These are phyloP conservation scores for Argyresthia goedartella DNA, from an alignment of 2,888 invertebrate genomes.

Conservation along the genomic window DNA sequence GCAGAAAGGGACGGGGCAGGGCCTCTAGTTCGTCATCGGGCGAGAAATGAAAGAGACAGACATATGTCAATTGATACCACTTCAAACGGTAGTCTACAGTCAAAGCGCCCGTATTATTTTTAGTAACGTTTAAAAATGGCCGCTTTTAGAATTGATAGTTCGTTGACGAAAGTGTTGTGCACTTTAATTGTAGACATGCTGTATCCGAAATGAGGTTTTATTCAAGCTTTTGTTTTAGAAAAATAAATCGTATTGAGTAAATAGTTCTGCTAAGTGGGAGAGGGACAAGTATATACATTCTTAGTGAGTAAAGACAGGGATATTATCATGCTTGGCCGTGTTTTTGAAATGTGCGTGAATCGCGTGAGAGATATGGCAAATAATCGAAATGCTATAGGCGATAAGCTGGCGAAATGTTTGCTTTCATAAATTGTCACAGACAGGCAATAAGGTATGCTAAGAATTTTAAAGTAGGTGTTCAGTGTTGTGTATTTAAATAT, in stretches of 20 bases:
- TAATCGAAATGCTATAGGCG: too few species aligned
- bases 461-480: constrained; percentile 16
- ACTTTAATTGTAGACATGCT: not conserved
- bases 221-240: not conserved
- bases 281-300: not conserved
- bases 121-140: not conserved
- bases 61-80: not conserved
- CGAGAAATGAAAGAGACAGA: constrained; percentile 36
- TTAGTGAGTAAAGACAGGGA: not conserved
- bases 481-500: constrained; percentile 33
- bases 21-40: constrained; percentile 58
- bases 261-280: not conserved
- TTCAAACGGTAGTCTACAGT: not conserved
- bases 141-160: not conserved
- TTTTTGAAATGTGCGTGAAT: not conserved
- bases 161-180: not conserved
- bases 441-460: too few species aligned
- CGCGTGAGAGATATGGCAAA: too few species aligned
- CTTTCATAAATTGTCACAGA: too few species aligned
- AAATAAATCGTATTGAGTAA: not conserved
- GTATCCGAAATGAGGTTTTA: not conserved
- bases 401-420: too few species aligned
- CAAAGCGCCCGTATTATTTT: not conserved
- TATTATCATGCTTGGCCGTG: not conserved
- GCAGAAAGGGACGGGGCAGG: constrained; percentile 47